Conservation (phyloP, 2,797 vertebrate genomes). For the Threskiornis aethiopicus region DNA sequence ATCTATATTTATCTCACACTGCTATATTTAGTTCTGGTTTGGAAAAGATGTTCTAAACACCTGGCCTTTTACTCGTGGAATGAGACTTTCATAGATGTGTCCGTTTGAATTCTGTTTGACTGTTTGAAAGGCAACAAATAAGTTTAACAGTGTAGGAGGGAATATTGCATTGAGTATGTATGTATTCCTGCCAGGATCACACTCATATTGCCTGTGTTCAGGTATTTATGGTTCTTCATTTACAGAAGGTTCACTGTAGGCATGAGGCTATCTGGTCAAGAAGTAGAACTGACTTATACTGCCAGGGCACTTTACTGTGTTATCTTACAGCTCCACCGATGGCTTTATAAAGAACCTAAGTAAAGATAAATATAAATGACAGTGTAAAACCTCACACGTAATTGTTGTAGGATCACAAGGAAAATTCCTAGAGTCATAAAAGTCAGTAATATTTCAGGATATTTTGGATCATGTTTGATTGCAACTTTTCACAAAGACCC, state of each 20-base stretch:
- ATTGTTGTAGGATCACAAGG: not conserved
- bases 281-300: not conserved
- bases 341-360: not conserved
- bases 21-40: not conserved
- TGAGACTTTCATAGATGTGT: not conserved
- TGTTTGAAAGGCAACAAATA: not conserved
- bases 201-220: not conserved
- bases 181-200: not conserved
- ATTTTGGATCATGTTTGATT: not conserved
- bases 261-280: not conserved
- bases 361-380: not conserved
- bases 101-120: not conserved
- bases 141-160: not conserved
- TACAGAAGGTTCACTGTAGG: not conserved
- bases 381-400: not conserved
- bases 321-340: not conserved
- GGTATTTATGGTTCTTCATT: not conserved
- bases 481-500: not conserved
- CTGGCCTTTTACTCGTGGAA: not conserved
- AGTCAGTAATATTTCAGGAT: not conserved
- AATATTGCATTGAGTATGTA: not conserved
- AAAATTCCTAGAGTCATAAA: not conserved
- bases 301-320: not conserved
- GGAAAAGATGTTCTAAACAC: not conserved
- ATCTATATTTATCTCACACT: not conserved